Conservation (phyloP, 1,140 invertebrate species). For the Oreohelix idahoensis region DNA sequence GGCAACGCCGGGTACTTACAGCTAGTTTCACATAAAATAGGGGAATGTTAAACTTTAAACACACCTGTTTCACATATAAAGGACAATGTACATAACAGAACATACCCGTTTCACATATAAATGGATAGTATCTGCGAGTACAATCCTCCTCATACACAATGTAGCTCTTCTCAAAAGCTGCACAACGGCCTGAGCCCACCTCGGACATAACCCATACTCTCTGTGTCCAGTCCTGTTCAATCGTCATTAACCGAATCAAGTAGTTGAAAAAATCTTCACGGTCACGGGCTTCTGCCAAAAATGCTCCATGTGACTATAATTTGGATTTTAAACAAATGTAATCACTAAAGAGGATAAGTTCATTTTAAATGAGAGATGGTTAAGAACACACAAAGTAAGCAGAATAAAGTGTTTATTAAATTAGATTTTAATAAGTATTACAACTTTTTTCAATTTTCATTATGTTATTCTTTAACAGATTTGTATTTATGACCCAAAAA, state of each 20-base stretch:
- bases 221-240: constrained; percentile 44
- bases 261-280: constrained; percentile 57
- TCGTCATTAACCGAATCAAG: constrained; percentile 55
- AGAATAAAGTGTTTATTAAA: no score
- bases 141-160: constrained; percentile 63
- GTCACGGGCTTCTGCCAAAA: constrained; percentile 58
- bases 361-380: no score
- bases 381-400: no score
- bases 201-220: constrained; percentile 66
- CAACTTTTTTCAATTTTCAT: no score
- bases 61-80: neutral
- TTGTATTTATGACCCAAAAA: no score
- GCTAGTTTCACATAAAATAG: no score
- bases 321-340: no score
- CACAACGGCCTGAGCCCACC: constrained; percentile 56
- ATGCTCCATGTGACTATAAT: constrained; percentile 58
- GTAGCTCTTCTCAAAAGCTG: constrained; percentile 56
- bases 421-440: no score
- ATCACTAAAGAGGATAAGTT: no score
- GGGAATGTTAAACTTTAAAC: no score
- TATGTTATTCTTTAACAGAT: no score
- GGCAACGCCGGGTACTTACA: no score
- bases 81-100: neutral
- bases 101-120: constrained; percentile 69
- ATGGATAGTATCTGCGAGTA: constrained; percentile 58